A percentile compares a stretch with the other conserved stretches of the same genome.
Conservation (phyloP, 2,113 vertebrate genomes). For the Ornithorhynchus anatinus region DNA sequence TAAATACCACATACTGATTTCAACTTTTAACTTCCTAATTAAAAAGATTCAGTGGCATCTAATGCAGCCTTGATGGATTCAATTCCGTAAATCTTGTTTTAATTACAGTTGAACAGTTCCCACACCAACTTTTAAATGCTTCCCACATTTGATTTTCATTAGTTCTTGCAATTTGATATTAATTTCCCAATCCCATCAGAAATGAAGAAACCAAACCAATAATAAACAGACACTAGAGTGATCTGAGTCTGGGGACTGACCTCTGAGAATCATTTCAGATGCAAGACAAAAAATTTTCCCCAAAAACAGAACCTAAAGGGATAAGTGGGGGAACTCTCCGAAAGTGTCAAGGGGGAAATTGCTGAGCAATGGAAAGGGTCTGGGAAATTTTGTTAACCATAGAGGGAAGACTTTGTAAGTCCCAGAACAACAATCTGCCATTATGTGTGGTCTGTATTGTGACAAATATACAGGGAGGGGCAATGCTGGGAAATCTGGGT, state of each 20-base stretch:
- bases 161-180: slow-evolving; percentile 7
- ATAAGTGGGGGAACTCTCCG: too few relatives aligned
- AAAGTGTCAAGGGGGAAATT: too few relatives aligned
- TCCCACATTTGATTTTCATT: neutral
- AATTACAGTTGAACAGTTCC: slow-evolving; percentile 20
- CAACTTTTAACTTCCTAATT: too few relatives aligned
- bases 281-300: neutral
- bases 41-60: too few relatives aligned
- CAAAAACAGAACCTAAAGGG: neutral
- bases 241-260: neutral
- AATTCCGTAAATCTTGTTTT: neutral
- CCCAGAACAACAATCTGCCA: slow-evolving; percentile 33
- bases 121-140: neutral
- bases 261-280: neutral
- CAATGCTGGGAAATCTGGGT: neutral
- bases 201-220: neutral
- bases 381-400: slow-evolving; percentile 16
- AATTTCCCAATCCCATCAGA: neutral
- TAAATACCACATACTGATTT: too few relatives aligned
- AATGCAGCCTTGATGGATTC: neutral
- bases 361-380: slow-evolving; percentile 3
- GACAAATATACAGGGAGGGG: slow-evolving; percentile 26
- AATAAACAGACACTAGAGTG: neutral
- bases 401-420: slow-evolving; percentile 18
- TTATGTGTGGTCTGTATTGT: slow-evolving; percentile 31